Evolutionary conservation across 2,888 invertebrate genomes (phyloP).

Genomic region (Papilio elwesi): DNA sequence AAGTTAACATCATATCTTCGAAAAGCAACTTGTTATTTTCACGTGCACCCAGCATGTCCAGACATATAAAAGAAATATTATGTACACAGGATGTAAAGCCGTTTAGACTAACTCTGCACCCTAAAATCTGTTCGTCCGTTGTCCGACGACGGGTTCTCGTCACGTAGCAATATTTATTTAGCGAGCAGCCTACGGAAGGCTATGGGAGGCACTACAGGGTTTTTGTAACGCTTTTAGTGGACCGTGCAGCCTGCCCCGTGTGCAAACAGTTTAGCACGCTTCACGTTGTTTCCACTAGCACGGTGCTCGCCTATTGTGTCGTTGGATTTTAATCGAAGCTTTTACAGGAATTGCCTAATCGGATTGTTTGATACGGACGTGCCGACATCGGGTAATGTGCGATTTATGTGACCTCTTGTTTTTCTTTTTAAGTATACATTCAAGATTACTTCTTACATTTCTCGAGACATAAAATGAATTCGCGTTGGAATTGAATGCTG

Average conservation of each 20-base stretch:
- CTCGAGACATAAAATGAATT: too few species aligned
- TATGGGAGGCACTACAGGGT: slow-evolving; percentile 45
- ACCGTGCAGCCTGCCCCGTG: slow-evolving; percentile 54
- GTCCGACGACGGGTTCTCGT: slow-evolving; percentile 61
- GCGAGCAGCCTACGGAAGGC: slow-evolving; percentile 49
- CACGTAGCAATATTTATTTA: slow-evolving; percentile 80
- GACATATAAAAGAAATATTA: background rate
- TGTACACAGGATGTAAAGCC: background rate
- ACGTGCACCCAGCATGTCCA: too few species aligned
- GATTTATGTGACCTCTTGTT: background rate
- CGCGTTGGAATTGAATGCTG: too few species aligned
- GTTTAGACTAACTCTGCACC: slow-evolving; percentile 13
- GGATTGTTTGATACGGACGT: background rate
- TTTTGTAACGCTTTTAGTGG: slow-evolving; percentile 69
- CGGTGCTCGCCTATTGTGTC: slow-evolving; percentile 31
- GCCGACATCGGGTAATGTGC: background rate
- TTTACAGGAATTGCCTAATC: slow-evolving; percentile 10
- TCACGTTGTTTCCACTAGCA: slow-evolving; percentile 56
- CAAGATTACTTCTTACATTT: too few species aligned
- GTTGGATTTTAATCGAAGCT: slow-evolving; percentile 37
- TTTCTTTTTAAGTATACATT: too few species aligned
- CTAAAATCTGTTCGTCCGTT: slow-evolving; percentile 48
- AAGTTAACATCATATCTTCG: too few species aligned
- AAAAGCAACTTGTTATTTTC: too few species aligned
- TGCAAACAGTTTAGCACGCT: slow-evolving; percentile 76